Conservation (phyloP, 2,888 invertebrate genomes). For the Cataglyphis rosenhaueri region DNA sequence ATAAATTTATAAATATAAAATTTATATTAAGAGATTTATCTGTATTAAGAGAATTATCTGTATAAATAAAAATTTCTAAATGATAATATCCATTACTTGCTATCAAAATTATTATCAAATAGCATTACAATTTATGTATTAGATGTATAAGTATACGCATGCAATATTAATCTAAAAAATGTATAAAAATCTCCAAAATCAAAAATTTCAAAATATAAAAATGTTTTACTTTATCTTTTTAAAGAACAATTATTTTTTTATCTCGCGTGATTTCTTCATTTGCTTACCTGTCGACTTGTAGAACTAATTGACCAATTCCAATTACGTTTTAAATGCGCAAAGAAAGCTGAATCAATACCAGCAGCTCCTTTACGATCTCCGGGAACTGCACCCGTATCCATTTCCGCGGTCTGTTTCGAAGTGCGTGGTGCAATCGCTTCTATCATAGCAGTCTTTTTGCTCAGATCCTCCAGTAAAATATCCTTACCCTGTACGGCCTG, state of each 20-base stretch:
- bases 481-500: conserved; percentile 84
- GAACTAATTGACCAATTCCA: conserved; percentile 87
- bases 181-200: neutral
- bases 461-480: conserved; percentile 86
- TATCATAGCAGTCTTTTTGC: conserved; percentile 86
- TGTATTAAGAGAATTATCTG: neutral
- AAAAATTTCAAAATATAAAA: neutral
- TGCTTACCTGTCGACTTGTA: conserved; percentile 21
- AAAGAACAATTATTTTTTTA: conserved; percentile 21
- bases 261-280: conserved; percentile 30
- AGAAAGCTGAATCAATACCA: conserved; percentile 90
- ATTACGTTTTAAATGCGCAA: conserved; percentile 89
- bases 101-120: neutral
- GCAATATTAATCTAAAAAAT: neutral
- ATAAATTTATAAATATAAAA: neutral
- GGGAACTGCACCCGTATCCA: conserved; percentile 88
- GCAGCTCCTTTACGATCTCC: conserved; percentile 91
- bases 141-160: neutral
- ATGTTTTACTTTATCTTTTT: neutral
- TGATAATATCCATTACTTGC: neutral
- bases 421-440: conserved; percentile 84
- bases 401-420: conserved; percentile 85
- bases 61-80: neutral
- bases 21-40: neutral
- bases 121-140: neutral